A percentile compares a stretch with the other conserved stretches of the same genome.
These are phyloP conservation scores for Dascillus cervinus DNA, from an alignment of 2,888 invertebrate genomes.

Conservation along the genomic window DNA sequence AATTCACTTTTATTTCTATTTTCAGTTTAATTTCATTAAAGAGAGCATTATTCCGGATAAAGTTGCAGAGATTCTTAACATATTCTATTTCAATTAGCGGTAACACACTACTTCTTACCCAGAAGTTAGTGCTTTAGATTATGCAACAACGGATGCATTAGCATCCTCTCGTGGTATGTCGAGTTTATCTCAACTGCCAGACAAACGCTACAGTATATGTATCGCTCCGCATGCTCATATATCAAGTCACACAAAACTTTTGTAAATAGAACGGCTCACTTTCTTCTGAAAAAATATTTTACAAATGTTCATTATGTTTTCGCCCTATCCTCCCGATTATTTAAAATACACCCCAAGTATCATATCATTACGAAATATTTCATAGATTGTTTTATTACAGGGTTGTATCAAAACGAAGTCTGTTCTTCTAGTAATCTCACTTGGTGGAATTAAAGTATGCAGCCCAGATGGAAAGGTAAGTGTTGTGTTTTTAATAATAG, in stretches of 20 bases:
- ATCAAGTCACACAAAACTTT: constrained; percentile 6
- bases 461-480: constrained; percentile 74
- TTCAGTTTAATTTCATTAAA: constrained; percentile 2
- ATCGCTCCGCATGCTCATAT: constrained; percentile 14
- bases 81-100: constrained; percentile 16
- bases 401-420: constrained; percentile 59
- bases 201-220: constrained; percentile 12
- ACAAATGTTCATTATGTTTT: too few species aligned
- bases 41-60: not conserved
- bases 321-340: too few species aligned
- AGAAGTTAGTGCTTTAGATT: constrained; percentile 10
- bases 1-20: constrained; percentile 3
- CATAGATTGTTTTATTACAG: constrained; percentile 52
- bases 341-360: too few species aligned
- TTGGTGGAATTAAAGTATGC: constrained; percentile 77
- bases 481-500: too few species aligned
- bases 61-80: not conserved
- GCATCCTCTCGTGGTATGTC: constrained; percentile 14
- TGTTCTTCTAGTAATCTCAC: constrained; percentile 65
- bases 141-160: constrained; percentile 13
- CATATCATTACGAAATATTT: too few species aligned
- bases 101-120: constrained; percentile 14
- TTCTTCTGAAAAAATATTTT: too few species aligned
- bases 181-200: constrained; percentile 19
- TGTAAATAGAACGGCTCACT: constrained; percentile 4